Evolutionary conservation across 2,797 vertebrate genomes (phyloP).

Genomic region (Scomberomorus guttatus): DNA sequence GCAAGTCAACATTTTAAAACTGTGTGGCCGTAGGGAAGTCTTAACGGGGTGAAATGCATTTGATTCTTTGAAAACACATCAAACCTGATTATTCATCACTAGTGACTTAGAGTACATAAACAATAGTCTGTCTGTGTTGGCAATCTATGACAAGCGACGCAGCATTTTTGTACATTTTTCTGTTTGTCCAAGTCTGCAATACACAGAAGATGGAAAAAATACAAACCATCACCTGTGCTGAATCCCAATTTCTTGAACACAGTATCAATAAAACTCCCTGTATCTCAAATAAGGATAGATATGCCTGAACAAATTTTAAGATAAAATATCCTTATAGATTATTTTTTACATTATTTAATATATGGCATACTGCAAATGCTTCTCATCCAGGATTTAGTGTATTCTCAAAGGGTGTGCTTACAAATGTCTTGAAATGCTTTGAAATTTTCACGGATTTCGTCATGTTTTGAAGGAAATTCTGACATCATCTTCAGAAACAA

Average conservation of each 20-base stretch:
- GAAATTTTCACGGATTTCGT: constrained; percentile 11
- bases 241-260: not conserved
- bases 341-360: not conserved
- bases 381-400: not conserved
- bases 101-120: not conserved
- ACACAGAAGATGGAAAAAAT: not conserved
- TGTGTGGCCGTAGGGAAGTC: not conserved
- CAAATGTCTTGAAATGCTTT: constrained; percentile 1
- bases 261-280: not conserved
- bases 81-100: not conserved
- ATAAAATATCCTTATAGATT: too few relatives aligned
- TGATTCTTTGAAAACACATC: constrained; percentile 9
- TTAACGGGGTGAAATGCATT: constrained; percentile 7
- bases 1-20: not conserved
- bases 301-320: not conserved
- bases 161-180: not conserved
- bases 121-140: not conserved
- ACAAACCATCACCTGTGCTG: not conserved
- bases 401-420: not conserved
- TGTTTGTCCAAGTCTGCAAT: not conserved
- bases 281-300: not conserved
- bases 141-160: not conserved
- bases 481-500: constrained; percentile 50
- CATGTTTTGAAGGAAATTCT: constrained; percentile 36
- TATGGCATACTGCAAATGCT: not conserved